Evolutionary conservation across 2,113 vertebrate genomes (phyloP).

Genomic region (Oreamnos americanus): DNA sequence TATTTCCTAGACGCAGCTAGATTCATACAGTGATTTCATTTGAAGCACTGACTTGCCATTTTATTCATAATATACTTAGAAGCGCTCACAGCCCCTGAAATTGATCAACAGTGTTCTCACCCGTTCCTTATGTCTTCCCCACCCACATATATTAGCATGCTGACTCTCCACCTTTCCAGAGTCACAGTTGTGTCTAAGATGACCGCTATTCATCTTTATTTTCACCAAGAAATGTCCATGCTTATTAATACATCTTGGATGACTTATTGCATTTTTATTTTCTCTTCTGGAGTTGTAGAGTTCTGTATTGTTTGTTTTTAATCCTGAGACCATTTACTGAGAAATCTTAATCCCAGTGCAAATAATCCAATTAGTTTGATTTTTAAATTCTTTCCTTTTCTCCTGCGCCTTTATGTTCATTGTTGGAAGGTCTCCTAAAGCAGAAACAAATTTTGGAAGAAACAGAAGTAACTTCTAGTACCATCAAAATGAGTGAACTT

Average conservation of each 20-base stretch:
- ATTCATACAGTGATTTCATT: not conserved
- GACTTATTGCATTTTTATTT: constrained; percentile 76
- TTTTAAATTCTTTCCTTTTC: constrained; percentile 52
- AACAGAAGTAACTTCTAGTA: not conserved
- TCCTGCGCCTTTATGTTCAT: constrained; percentile 21
- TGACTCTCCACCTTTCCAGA: not conserved
- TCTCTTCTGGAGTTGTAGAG: not conserved
- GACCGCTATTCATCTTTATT: not conserved
- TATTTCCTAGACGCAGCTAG: not conserved
- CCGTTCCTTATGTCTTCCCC: not conserved
- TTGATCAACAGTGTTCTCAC: not conserved
- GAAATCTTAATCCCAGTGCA: constrained; percentile 33
- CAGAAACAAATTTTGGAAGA: constrained; percentile 32
- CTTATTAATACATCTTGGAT: not conserved
- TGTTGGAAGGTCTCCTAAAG: constrained; percentile 21
- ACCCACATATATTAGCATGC: constrained; percentile 20
- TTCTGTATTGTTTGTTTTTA: constrained; percentile 51
- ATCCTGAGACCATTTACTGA: constrained; percentile 39
- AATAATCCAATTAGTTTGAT: constrained; percentile 54
- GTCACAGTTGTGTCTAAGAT: not conserved
- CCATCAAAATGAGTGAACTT: not conserved
- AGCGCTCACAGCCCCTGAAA: not conserved
- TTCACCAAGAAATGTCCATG: not conserved
- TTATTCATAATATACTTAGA: constrained; percentile 2
- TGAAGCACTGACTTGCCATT: not conserved